Conservation (phyloP, 1,140 invertebrate species). For the Monomorium pharaonis region DNA sequence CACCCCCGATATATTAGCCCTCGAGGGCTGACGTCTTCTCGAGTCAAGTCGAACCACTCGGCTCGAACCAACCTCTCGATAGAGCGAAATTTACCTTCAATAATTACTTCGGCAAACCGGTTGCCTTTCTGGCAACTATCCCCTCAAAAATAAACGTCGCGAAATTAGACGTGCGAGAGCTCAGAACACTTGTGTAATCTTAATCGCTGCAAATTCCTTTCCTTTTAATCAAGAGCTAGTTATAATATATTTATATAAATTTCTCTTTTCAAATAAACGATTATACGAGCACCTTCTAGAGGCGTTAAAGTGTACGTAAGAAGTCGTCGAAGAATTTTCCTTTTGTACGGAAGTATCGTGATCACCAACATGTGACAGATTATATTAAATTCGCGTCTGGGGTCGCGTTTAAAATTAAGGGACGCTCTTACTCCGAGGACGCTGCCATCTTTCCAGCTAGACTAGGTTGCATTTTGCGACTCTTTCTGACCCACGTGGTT, state of each 20-base stretch:
- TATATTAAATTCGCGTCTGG: too few relatives aligned
- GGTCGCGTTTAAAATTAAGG: too few relatives aligned
- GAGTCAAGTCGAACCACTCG: conserved; percentile 42
- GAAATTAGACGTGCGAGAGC: background rate
- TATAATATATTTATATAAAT: too few relatives aligned
- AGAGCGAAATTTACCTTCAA: background rate
- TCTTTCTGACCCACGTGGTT: conserved; percentile 52
- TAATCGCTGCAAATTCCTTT: too few relatives aligned
- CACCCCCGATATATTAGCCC: conserved; percentile 34
- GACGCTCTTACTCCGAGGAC: background rate
- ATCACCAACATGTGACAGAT: too few relatives aligned
- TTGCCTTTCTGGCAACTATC: background rate
- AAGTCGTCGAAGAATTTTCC: too few relatives aligned
- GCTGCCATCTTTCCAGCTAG: background rate
- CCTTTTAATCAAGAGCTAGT: too few relatives aligned
- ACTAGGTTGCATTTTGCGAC: conserved; percentile 11
- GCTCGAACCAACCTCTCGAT: background rate
- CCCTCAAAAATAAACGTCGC: background rate
- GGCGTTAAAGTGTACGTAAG: too few relatives aligned
- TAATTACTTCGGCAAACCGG: background rate
- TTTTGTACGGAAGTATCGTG: too few relatives aligned
- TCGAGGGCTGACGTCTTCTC: conserved; percentile 2
- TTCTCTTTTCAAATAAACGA: too few relatives aligned
- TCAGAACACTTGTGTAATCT: background rate
- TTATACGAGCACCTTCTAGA: too few relatives aligned